Base-by-base conservation (phyloP, 1,140 invertebrate genomes). In the Plectrocnemia conspersa region DNA sequence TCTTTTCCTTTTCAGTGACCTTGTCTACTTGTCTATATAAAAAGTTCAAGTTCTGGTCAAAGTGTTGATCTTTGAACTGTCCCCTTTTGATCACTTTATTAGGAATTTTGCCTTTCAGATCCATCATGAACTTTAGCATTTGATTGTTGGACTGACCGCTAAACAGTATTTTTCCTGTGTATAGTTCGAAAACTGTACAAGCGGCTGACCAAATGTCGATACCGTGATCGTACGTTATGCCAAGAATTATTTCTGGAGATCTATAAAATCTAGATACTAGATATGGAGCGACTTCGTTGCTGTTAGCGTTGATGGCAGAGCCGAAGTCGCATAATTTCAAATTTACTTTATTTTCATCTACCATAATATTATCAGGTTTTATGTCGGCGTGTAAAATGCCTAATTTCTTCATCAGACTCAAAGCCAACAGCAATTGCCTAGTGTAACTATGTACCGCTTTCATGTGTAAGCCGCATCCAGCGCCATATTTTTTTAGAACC, bases 61-160 rank as follows among this genome's bases (percentile, higher is more conserved):
- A 99, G 76, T 99, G 96, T 66, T 95, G 89, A 61, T 97, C 95
- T 69, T 86, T 92, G 68, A 98, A 98, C 40, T 85, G 82, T 16
- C 93, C 93, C 72, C 96, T 97, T 55, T 95, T 82, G 53, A 99
- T 88, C 16, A 99, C 77, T 70, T 97, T 97, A 72, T 99, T 99
- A 0, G 96, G 93, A 75, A 98, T 90, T 74, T 95, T 96, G 16
- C 96, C 97, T 69, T 98, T 98, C 3, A 98, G 75, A 66, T 99
- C 97, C 95, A 99, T 98, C 68, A 99, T 97, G 66, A 89, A 91
- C 71, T 99, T 99, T 19, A 99, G 77, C 97, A 99, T 99, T 77
- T 99, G 89, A 75, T 99, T 99, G 74, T 99, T 99, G 0, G 93
- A 93, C 73, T 96, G 96, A 2, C 97, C 97, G 50, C 92, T 88